These are phyloP conservation scores for Dendronephthya gigantea DNA, from an alignment of 64 coral and sea anemone species.

Conservation along the genomic window DNA sequence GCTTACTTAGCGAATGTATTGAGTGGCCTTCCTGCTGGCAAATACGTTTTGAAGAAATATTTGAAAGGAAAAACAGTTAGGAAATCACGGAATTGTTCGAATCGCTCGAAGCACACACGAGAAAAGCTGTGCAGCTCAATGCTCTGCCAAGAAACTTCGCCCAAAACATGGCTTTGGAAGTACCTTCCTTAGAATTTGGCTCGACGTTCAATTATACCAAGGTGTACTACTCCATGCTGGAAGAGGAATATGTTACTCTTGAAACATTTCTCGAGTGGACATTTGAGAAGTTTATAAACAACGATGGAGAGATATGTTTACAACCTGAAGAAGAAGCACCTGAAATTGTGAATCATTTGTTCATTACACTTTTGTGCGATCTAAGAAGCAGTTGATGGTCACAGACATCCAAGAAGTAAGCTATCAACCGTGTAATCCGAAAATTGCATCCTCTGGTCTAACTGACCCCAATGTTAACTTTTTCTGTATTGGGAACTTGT, in stretches of 20 bases:
- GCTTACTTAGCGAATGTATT: constrained; percentile 17
- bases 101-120: constrained; percentile 19
- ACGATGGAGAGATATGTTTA: not conserved
- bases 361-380: constrained; percentile 49
- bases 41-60: constrained; percentile 44
- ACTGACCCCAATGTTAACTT: not conserved
- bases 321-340: not conserved
- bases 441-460: constrained; percentile 15
- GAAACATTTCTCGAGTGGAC: not conserved
- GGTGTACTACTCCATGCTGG: not conserved
- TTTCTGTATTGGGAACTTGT: not conserved
- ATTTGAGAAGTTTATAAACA: not conserved
- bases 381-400: constrained; percentile 45
- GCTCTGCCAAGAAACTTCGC: constrained; percentile 46
- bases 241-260: not conserved
- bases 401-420: constrained; percentile 46
- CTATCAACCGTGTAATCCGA: constrained; percentile 51
- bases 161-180: not conserved
- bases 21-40: constrained; percentile 10
- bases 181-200: not conserved
- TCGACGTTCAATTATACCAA: not conserved
- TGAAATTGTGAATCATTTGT: constrained; percentile 44
- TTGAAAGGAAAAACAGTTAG: constrained; percentile 27
- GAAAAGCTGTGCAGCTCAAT: constrained; percentile 50
- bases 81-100: constrained; percentile 34